Evolutionary conservation across 2,888 invertebrate species (phyloP), one percentile per base, ranked within the genome.

Genomic region (Lithosia quadra): DNA sequence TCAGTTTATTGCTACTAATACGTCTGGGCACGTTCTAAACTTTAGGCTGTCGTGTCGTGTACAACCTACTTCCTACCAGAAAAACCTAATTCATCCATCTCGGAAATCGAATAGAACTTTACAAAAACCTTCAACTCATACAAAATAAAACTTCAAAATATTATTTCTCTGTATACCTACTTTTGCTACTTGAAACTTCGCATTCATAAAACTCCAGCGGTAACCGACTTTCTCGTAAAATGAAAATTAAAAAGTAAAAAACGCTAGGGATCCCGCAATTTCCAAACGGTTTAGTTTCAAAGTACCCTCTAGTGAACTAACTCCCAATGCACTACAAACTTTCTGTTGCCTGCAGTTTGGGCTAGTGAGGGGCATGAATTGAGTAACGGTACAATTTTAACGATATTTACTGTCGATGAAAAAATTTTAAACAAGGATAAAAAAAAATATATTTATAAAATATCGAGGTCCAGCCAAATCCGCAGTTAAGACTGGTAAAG

Each of bases 221-320:
- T 74, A 73, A 70, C 72, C 55, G 61, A 72, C 72, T 74, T 77
- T 69, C 49, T 13, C 65, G 36, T 39, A 43, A 72, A 72, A 81
- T 49, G 13, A 62, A 68, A 68, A 69, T 58, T 67, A 66, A 72
- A 65, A 71, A 65, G 68, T 77, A 83, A 84, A 83, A 86, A 87
- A 81, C 34, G 33, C n/a, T 77, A 33, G 74, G 82, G 77, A 86
- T 87, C 85, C 82, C 77, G 83, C 81, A 85, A 86, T 89, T 89
- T 87, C 86, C 86, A 83, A 82, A 86, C 83, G 80, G 87, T 87
- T 88, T 88, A 87, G 88, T 88, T 86, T 79, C 81, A 85, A 86
- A 87, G 88, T 86, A 80, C 84, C 79, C 81, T 78, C 81, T 79
- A 77, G 79, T 81, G 76, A 85, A 87, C 87, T 85, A 80, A 80